Conservation (phyloP, 2,797 vertebrate species). For the Onychomys leucogaster region DNA sequence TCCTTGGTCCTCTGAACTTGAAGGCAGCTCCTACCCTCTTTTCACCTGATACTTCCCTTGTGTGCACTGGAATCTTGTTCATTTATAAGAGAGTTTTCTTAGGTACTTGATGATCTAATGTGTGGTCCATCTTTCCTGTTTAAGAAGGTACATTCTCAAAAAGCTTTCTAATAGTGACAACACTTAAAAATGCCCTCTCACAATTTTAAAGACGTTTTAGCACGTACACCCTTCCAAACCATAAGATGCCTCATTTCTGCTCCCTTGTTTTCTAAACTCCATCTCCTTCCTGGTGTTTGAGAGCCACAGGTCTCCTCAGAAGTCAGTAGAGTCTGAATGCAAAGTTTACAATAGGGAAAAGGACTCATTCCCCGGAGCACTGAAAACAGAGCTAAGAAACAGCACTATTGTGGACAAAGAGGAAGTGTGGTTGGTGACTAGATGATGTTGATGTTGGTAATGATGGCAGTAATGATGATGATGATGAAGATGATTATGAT, state of each 20-base stretch:
- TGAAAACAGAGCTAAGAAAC: background rate
- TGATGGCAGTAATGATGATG: background rate
- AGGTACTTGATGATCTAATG: background rate
- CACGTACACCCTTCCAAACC: background rate
- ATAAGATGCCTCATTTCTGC: background rate
- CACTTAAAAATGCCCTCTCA: background rate
- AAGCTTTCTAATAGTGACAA: background rate
- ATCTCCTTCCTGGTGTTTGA: background rate
- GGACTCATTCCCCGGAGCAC: background rate
- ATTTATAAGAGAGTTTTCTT: background rate
- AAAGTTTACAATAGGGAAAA: background rate
- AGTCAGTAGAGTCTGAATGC: background rate
- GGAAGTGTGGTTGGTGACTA: background rate
- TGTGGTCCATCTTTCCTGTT: background rate
- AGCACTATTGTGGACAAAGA: background rate
- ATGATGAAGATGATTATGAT: accelerated
- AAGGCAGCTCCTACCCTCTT: background rate
- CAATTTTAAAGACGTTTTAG: background rate
- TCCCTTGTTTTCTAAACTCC: background rate
- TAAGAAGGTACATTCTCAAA: background rate
- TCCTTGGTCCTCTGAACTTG: background rate
- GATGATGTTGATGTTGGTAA: background rate
- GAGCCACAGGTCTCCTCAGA: background rate
- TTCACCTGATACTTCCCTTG: background rate
- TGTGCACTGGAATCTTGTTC: background rate